These are phyloP conservation scores for Cygnus atratus DNA, from an alignment of 2,113 vertebrate species.

Conservation along the genomic window DNA sequence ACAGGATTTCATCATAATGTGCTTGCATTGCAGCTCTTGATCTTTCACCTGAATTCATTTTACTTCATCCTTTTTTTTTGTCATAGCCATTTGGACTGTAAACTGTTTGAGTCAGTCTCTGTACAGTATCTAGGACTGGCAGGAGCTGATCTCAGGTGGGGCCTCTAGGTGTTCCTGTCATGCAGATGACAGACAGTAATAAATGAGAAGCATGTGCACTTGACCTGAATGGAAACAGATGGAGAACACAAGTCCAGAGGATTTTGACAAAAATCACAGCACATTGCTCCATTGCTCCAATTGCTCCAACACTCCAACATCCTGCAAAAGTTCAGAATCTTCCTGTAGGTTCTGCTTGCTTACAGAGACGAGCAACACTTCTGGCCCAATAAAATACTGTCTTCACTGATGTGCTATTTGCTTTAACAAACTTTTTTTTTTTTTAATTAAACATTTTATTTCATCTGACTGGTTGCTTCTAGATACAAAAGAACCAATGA, in stretches of 20 bases:
- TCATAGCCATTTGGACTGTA: neutral
- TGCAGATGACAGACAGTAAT: neutral
- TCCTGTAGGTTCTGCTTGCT: neutral
- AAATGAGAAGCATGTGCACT: neutral
- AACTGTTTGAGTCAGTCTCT: neutral
- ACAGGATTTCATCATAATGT: neutral
- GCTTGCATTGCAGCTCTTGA: neutral
- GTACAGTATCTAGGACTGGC: fast-evolving
- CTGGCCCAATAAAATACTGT: neutral
- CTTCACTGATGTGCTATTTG: neutral
- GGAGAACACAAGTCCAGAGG: neutral
- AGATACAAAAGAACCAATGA: neutral
- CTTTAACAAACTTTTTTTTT: neutral
- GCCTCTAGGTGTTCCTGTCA: neutral
- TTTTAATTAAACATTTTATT: neutral
- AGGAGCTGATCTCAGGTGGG: neutral
- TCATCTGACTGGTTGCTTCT: neutral
- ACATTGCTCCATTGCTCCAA: neutral
- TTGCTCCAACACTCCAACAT: neutral
- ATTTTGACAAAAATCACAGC: neutral
- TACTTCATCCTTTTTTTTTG: neutral
- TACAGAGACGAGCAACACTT: neutral
- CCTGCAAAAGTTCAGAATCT: neutral
- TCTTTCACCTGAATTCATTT: neutral
- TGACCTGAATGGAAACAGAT: constrained; percentile 26